phyloP scores from a whole-genome alignment of 2,797 vertebrate species.

The Falco novaeseelandiae region DNA sequence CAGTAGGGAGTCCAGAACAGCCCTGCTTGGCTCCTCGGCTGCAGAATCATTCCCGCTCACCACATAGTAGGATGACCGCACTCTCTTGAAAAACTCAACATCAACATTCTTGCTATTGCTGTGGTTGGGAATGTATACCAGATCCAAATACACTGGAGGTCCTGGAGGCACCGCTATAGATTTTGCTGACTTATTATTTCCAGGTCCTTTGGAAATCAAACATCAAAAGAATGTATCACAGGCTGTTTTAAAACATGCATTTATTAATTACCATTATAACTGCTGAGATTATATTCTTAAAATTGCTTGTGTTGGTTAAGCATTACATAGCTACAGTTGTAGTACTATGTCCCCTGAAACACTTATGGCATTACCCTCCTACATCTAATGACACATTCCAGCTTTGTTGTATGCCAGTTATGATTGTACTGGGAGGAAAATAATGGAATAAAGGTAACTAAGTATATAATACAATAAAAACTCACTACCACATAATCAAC shows the following conservation, averaged over 20 bases:
- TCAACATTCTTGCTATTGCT: slow-evolving; percentile 93
- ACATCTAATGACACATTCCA: neutral
- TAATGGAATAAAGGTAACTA: neutral
- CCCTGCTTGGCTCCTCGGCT: slow-evolving; percentile 89
- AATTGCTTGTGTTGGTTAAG: neutral
- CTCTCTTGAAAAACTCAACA: slow-evolving; percentile 91
- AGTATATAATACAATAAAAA: neutral
- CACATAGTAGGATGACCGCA: slow-evolving; percentile 92
- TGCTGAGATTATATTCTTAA: neutral
- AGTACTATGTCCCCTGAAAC: neutral
- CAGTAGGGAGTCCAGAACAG: slow-evolving; percentile 89
- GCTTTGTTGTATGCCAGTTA: neutral
- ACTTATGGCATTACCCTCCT: neutral
- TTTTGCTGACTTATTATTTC: slow-evolving; percentile 80
- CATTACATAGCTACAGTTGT: neutral
- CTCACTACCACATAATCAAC: neutral
- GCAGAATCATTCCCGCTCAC: slow-evolving; percentile 92
- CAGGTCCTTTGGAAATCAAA: slow-evolving; percentile 74
- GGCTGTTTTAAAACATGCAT: neutral
- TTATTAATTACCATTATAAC: neutral
- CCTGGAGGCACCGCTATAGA: slow-evolving; percentile 81
- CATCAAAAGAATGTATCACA: neutral
- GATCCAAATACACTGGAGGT: slow-evolving; percentile 91
- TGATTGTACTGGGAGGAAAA: neutral
- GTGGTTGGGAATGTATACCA: slow-evolving; percentile 96